Percentiles rank a stretch among this genome's conserved stretches.
These are phyloP conservation scores for Lepilemur ruficaudatus DNA, from an alignment of 2,797 vertebrate species.

Conservation along the genomic window DNA sequence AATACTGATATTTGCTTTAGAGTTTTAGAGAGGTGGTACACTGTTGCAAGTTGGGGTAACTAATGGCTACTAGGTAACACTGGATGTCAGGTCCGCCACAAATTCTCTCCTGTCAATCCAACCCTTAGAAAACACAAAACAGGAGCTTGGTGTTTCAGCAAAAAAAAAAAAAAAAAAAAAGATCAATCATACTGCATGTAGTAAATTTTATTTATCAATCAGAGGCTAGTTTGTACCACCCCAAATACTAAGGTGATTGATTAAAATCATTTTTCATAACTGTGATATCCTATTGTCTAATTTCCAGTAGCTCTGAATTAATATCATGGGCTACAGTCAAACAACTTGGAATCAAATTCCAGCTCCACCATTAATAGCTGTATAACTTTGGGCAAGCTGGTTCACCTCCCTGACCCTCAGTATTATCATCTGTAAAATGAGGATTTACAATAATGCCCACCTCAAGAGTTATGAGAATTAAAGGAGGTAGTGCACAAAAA, in stretches of 20 bases:
- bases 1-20: neutral
- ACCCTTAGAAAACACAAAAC: neutral
- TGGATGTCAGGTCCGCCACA: neutral
- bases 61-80: neutral
- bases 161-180: neutral
- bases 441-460: neutral
- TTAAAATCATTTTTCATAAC: neutral
- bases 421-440: neutral
- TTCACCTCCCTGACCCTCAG: neutral
- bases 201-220: neutral
- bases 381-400: neutral
- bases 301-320: neutral
- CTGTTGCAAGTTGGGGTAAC: neutral
- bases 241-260: neutral
- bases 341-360: neutral
- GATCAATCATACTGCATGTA: neutral
- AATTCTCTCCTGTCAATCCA: neutral
- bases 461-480: neutral
- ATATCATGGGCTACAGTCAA: neutral
- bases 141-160: neutral
- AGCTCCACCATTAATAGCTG: neutral
- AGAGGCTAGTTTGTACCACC: neutral
- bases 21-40: neutral
- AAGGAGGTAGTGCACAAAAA: neutral
- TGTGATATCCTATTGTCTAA: neutral